Percentiles rank a stretch among this genome's conserved stretches.
phyloP scores from a whole-genome alignment of 2,113 vertebrate genomes.

The Grammomys dolichurus region DNA sequence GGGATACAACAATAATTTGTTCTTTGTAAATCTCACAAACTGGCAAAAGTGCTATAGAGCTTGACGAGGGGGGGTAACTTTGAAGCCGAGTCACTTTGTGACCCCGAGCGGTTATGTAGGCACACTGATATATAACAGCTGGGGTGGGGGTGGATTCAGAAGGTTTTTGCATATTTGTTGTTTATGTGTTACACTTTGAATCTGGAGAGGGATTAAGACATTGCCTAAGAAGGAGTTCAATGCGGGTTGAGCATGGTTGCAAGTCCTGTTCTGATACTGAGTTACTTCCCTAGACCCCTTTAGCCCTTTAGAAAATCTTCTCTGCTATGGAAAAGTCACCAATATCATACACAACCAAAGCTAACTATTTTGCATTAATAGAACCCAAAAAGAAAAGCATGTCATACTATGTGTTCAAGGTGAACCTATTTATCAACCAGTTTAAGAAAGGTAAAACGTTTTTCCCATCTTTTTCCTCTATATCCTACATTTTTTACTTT shows the following conservation, averaged over 20 bases:
- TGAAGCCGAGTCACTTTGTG: background rate
- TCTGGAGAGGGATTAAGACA: background rate
- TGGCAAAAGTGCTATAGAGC: background rate
- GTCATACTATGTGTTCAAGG: background rate
- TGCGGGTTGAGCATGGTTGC: background rate
- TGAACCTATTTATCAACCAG: conserved; percentile 2
- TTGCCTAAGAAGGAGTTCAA: conserved; percentile 27
- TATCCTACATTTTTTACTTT: conserved; percentile 24
- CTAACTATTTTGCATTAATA: background rate
- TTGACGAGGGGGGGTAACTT: background rate
- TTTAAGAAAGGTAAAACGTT: conserved; percentile 20
- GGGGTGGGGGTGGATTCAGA: background rate
- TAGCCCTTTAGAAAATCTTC: conserved; percentile 16
- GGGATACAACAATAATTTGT: background rate
- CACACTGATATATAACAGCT: background rate
- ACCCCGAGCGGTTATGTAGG: background rate
- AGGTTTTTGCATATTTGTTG: background rate
- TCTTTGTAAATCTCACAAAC: conserved; percentile 29
- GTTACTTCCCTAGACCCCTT: background rate
- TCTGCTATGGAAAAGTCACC: background rate
- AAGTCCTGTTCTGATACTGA: background rate
- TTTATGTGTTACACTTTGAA: background rate
- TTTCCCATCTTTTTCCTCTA: background rate
- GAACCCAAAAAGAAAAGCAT: background rate
- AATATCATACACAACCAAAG: background rate